Conservation (phyloP, 2,888 invertebrate species). For the Drosophila testacea region DNA sequence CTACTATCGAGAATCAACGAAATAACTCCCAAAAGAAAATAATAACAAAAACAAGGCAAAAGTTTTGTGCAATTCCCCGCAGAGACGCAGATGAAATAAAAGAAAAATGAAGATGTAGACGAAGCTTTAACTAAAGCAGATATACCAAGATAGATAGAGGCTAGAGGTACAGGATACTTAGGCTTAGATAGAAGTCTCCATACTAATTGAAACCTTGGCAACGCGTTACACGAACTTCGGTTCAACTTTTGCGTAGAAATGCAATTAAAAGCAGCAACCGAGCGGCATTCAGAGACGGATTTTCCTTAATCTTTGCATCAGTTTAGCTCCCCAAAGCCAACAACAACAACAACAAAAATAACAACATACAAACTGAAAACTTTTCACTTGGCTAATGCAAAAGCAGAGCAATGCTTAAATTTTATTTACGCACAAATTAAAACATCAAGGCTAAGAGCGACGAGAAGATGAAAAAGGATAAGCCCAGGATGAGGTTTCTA, state of each 20-base stretch:
- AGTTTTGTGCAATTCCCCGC: slow-evolving; percentile 47
- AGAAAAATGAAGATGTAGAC: not conserved
- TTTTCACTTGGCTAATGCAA: slow-evolving; percentile 64
- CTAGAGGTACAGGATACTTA: slow-evolving; percentile 44
- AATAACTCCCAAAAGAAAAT: slow-evolving; percentile 50
- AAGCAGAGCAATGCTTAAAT: slow-evolving; percentile 72
- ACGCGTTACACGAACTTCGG: slow-evolving; percentile 59
- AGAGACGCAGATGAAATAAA: slow-evolving; percentile 5
- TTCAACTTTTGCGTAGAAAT: slow-evolving; percentile 73
- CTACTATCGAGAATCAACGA: slow-evolving; percentile 69
- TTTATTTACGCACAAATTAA: slow-evolving; percentile 79
- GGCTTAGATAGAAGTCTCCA: slow-evolving; percentile 22
- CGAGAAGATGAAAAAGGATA: not conserved
- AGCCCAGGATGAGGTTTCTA: slow-evolving; percentile 18
- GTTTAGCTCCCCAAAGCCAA: slow-evolving; percentile 67
- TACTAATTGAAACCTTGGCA: slow-evolving; percentile 74
- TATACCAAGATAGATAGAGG: slow-evolving; percentile 22
- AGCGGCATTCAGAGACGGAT: slow-evolving; percentile 72
- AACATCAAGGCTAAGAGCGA: slow-evolving; percentile 63
- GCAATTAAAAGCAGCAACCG: slow-evolving; percentile 76
- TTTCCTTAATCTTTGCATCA: slow-evolving; percentile 74
- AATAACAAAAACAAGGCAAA: slow-evolving; percentile 41
- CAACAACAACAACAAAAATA: slow-evolving; percentile 25
- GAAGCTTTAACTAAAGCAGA: slow-evolving; percentile 10
- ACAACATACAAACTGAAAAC: slow-evolving; percentile 36